Evolutionary conservation across 2,888 invertebrate species (phyloP).

Genomic region (Celastrina argiolus): DNA sequence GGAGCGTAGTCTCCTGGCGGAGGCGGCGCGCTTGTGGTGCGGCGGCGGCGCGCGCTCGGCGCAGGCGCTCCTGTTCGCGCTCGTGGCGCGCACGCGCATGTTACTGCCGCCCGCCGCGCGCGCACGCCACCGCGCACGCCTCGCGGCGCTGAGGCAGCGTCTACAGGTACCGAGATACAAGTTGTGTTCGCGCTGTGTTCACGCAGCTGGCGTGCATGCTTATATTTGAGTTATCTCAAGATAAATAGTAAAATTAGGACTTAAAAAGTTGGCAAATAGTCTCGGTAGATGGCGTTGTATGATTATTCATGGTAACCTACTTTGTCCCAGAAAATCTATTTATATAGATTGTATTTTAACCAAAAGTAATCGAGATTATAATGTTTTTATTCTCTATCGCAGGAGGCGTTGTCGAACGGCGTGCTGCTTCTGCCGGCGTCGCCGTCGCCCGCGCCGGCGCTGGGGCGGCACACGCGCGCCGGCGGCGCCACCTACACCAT

Average conservation of each 20-base stretch:
- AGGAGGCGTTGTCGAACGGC: slow-evolving; percentile 83
- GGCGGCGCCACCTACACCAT: slow-evolving; percentile 81
- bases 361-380: too few relatives aligned
- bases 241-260: too few relatives aligned
- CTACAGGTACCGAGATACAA: slow-evolving; percentile 7
- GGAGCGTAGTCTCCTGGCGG: not conserved
- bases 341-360: too few relatives aligned
- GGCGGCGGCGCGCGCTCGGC: slow-evolving; percentile 62
- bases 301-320: too few relatives aligned
- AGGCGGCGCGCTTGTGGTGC: slow-evolving; percentile 23
- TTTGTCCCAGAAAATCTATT: too few relatives aligned
- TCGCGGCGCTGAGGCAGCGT: not conserved
- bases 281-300: too few relatives aligned
- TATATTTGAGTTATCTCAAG: too few relatives aligned
- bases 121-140: slow-evolving; percentile 25
- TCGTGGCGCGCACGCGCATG: slow-evolving; percentile 54
- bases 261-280: too few relatives aligned
- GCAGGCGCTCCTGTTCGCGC: slow-evolving; percentile 66
- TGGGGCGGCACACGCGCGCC: slow-evolving; percentile 78
- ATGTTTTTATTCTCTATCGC: slow-evolving; percentile 28
- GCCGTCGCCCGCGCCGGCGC: slow-evolving; percentile 80
- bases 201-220: too few relatives aligned
- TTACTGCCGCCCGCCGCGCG: slow-evolving; percentile 53
- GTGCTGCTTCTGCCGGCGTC: slow-evolving; percentile 86
- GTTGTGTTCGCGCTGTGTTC: too few relatives aligned